These are phyloP conservation scores for Lithosia quadra DNA, from an alignment of 2,888 invertebrate species.

Conservation along the genomic window DNA sequence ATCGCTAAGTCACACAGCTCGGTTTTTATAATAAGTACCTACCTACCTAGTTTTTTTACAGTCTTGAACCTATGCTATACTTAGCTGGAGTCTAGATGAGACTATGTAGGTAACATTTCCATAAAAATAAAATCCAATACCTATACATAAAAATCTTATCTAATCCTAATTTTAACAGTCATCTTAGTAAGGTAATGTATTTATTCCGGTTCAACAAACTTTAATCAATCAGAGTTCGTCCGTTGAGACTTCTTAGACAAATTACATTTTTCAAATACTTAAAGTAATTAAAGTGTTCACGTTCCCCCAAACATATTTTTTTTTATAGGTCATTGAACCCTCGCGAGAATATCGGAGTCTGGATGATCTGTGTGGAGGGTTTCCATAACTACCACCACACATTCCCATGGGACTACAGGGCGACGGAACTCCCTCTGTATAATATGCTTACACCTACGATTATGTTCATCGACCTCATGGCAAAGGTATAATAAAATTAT, in stretches of 20 bases:
- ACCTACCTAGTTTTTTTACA: too few relatives aligned
- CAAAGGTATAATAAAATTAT: conserved; percentile 85
- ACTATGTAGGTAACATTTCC: too few relatives aligned
- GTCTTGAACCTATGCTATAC: not conserved
- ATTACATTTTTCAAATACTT: conserved; percentile 19
- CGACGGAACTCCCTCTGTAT: conserved; percentile 89
- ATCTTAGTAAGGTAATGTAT: not conserved
- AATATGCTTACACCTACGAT: conserved; percentile 90
- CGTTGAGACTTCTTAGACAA: conserved; percentile 7
- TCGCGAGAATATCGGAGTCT: conserved; percentile 89
- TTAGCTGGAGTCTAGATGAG: too few relatives aligned
- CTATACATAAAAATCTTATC: too few relatives aligned
- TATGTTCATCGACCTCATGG: conserved; percentile 90
- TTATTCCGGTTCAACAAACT: not conserved
- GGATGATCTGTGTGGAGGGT: conserved; percentile 91
- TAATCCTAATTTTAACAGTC: not conserved
- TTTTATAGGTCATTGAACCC: conserved; percentile 88
- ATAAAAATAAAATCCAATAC: too few relatives aligned
- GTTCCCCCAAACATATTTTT: conserved; percentile 20
- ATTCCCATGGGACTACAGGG: conserved; percentile 92
- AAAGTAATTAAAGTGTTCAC: conserved; percentile 17
- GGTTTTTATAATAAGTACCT: not conserved
- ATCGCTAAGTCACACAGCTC: not conserved
- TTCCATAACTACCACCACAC: conserved; percentile 96
- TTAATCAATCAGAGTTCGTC: conserved; percentile 17